Conservation (phyloP, 2,797 vertebrate species). For the Malurus leucopterus region DNA sequence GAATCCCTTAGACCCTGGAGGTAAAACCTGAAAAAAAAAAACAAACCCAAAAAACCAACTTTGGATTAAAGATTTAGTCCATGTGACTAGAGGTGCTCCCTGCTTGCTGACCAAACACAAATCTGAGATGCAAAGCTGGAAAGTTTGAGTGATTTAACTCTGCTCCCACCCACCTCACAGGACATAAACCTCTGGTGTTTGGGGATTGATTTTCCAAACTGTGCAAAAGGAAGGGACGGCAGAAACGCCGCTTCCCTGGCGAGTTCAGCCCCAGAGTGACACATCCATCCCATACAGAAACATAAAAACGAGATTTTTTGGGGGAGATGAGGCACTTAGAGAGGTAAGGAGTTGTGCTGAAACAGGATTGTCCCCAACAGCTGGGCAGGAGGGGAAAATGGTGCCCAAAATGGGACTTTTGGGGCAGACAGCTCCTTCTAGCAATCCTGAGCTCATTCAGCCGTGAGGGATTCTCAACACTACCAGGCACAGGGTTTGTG, state of each 20-base stretch:
- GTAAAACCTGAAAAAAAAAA: background rate
- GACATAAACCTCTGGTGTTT: no score
- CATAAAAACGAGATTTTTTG: background rate
- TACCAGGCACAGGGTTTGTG: background rate
- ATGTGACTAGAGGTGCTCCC: background rate
- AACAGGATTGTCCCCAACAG: rapidly evolving
- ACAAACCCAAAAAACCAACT: background rate
- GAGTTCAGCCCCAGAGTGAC: background rate
- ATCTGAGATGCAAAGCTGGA: background rate
- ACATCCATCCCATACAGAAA: background rate
- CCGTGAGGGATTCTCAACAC: rapidly evolving
- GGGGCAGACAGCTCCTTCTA: background rate
- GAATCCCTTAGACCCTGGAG: background rate
- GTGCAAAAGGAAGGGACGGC: background rate
- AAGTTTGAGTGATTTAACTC: background rate
- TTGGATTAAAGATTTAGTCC: background rate
- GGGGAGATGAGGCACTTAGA: background rate
- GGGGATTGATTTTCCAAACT: no score
- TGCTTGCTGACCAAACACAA: background rate
- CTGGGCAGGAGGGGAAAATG: background rate
- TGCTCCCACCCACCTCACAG: background rate
- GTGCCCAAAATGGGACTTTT: background rate
- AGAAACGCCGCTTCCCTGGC: background rate
- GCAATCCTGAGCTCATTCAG: background rate
- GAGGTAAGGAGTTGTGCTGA: background rate